Evolutionary conservation across 92 coral and sea anemone genomes (phyloP).

Genomic region (Bergia puertoricense): DNA sequence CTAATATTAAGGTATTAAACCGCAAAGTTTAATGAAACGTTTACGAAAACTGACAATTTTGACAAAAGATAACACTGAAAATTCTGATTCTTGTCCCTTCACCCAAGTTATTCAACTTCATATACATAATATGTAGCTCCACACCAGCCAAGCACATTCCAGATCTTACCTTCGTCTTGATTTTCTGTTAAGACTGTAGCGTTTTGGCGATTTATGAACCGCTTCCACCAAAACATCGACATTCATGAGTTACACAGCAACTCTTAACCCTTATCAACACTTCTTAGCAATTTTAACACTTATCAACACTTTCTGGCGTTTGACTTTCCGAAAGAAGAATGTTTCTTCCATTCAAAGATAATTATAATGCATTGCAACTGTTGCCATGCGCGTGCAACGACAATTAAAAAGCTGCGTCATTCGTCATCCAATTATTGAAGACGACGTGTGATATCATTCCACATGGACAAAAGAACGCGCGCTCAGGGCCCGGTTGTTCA

Average conservation of each 20-base stretch:
- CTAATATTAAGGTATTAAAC: no score
- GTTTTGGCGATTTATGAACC: constrained; percentile 38
- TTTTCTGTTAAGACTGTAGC: constrained; percentile 44
- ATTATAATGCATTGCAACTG: background rate
- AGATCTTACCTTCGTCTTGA: constrained; percentile 26
- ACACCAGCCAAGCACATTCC: background rate
- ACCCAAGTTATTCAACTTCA: no score
- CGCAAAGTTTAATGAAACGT: no score
- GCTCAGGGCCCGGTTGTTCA: background rate
- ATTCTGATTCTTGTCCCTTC: no score
- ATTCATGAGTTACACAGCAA: background rate
- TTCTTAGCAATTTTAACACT: background rate
- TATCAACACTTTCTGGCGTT: background rate
- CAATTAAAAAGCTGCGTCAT: constrained; percentile 20
- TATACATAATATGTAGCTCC: no score
- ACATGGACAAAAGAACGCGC: background rate
- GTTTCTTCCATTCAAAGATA: background rate
- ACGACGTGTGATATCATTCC: background rate
- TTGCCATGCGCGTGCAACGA: constrained; percentile 40
- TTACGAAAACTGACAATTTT: no score
- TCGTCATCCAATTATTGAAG: constrained; percentile 36
- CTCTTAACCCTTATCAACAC: no score
- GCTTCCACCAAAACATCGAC: background rate
- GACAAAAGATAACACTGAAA: no score
- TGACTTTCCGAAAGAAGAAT: background rate